Conservation (phyloP, 2,113 vertebrate genomes). For the Crocuta crocuta region DNA sequence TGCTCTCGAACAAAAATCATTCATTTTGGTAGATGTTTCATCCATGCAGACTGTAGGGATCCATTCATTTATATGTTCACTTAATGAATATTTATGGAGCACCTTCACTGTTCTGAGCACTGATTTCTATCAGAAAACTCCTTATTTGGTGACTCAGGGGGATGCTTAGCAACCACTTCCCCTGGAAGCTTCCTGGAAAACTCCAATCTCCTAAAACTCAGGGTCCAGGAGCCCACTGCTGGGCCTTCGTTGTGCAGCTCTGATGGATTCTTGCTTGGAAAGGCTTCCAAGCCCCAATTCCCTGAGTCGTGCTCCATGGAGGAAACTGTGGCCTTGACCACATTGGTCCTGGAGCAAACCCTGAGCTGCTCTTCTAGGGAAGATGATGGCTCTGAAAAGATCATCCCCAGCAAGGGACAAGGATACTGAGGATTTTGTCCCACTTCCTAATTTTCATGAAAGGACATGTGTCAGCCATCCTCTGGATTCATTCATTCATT, state of each 20-base stretch:
- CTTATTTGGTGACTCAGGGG: background rate
- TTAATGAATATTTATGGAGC: background rate
- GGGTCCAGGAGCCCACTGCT: background rate
- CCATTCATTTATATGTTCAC: background rate
- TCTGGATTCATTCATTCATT: background rate
- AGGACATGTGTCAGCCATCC: background rate
- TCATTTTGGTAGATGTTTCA: background rate
- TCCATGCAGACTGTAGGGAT: background rate
- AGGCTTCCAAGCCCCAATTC: background rate
- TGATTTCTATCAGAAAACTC: background rate
- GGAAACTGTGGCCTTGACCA: background rate
- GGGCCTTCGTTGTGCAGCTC: background rate
- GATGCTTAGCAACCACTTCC: background rate
- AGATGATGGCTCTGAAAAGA: background rate
- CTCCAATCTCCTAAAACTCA: background rate
- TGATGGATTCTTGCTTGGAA: background rate
- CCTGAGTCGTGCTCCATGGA: background rate
- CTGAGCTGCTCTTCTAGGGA: background rate
- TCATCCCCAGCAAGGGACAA: fast-evolving
- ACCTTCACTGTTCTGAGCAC: background rate
- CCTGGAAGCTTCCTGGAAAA: background rate
- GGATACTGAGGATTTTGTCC: background rate
- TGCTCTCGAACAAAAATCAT: background rate
- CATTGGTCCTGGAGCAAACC: background rate
- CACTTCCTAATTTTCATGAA: background rate